Evolutionary conservation across 2,797 vertebrate genomes (phyloP), one percentile per base, ranked within the genome.

Genomic region (Buphagus erythrorhynchus): DNA sequence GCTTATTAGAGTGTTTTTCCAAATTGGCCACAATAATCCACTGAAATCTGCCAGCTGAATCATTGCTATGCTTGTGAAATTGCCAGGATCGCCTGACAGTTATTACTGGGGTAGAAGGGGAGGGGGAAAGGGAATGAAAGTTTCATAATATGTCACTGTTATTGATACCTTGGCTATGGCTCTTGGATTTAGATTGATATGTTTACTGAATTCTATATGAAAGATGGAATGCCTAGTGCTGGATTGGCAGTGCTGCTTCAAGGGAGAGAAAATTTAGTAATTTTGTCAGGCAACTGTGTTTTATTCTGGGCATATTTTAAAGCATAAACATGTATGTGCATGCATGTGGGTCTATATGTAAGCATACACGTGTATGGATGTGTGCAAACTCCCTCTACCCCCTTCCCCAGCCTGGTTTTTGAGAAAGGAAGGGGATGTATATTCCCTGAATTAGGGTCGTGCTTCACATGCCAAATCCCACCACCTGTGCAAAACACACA

Each of bases 21-120:
- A 97, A 94, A 95, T 97, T 98, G 97, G 97, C 97, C 94, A 91
- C 92, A 94, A 94, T 97, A 95, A 94, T 96, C 84, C 92, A 96
- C 88, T 90, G 91, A 95, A 94, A 92, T 78, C 93, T 95, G 97
- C 97, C 97, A 97, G 82, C 92, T 95, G 95, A 97, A 97, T 97
- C 97, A 96, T 76, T 96, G 96, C 97, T 94, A 80, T 91, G 91
- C 92, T 96, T 97, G 97, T 97, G 97, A 94, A 89, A 90, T 85
- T 97, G 97, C 96, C 97, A 97, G 95, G 88, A 85, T 86, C 55
- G 83, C 94, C 94, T 97, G 93, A 96, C 95, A 93, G 84, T 96
- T 96, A 91, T 95, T 97, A 94, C 57, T 88, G 94, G 92, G 85
- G 40, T 62, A 43, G 85, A 45, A 95, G 40, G 62, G 85, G 96